phyloP scores from a whole-genome alignment of 2,113 vertebrate genomes.

The Prolemur simus region DNA sequence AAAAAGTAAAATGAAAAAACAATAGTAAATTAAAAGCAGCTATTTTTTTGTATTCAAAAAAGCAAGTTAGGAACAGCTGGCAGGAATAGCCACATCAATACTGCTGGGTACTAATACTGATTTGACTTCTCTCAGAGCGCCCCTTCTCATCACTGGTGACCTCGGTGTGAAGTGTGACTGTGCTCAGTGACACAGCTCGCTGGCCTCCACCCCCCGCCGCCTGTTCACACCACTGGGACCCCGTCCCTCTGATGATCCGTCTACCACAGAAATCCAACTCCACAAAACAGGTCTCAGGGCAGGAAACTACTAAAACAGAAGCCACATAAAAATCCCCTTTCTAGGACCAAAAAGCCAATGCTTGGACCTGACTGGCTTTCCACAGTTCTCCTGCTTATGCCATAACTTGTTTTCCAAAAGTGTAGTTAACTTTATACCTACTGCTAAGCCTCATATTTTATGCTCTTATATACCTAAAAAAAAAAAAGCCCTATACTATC shows the following conservation, averaged over 20 bases:
- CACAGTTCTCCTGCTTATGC: background rate
- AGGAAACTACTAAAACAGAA: background rate
- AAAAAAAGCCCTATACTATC: background rate
- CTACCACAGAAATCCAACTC: background rate
- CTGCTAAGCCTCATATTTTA: background rate
- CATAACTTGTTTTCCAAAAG: background rate
- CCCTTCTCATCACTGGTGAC: background rate
- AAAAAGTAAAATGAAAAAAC: background rate
- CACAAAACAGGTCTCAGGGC: background rate
- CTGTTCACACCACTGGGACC: background rate
- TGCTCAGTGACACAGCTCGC: rapidly evolving
- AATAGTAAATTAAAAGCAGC: background rate
- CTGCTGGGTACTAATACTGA: background rate
- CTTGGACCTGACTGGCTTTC: background rate
- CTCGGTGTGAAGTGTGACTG: background rate
- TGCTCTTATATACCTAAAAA: background rate
- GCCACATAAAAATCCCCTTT: background rate
- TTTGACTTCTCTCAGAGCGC: background rate
- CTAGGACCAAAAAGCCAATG: background rate
- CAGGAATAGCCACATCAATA: background rate
- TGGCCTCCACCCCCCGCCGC: background rate
- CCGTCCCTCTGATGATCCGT: background rate
- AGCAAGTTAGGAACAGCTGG: background rate
- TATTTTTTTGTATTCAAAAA: background rate
- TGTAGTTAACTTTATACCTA: background rate